Evolutionary conservation across 2,113 vertebrate species (phyloP).

Genomic region (Mastomys coucha): DNA sequence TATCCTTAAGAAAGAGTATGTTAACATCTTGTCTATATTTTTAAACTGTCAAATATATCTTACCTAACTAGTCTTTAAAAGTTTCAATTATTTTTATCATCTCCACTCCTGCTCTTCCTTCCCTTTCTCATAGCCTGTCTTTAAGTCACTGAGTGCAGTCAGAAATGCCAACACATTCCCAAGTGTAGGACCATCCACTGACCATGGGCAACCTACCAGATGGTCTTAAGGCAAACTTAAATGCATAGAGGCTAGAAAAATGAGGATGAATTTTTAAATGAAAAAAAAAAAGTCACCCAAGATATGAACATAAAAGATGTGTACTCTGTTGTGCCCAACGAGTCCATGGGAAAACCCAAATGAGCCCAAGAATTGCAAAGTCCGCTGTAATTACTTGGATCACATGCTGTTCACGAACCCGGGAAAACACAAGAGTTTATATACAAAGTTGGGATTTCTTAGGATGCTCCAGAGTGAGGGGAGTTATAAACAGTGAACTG

Average conservation of each 20-base stretch:
- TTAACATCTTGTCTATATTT: neutral
- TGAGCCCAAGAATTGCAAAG: too few species aligned
- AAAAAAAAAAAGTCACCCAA: slow-evolving; percentile 11
- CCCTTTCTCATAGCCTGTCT: too few species aligned
- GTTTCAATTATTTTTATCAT: neutral
- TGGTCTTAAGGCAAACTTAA: neutral
- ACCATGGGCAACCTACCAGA: neutral
- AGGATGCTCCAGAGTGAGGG: too few species aligned
- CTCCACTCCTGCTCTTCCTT: too few species aligned
- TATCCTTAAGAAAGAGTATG: neutral
- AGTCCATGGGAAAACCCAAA: too few species aligned
- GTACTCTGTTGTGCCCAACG: neutral
- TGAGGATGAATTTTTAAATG: neutral
- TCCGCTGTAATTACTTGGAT: too few species aligned
- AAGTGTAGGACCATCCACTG: neutral
- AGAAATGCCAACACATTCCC: neutral
- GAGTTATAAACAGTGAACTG: too few species aligned
- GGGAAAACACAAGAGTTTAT: too few species aligned
- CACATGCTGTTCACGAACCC: too few species aligned
- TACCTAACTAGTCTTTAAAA: neutral
- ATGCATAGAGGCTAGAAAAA: neutral
- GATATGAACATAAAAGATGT: neutral
- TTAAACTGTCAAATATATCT: neutral
- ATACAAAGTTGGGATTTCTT: too few species aligned
- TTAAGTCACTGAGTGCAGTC: neutral